These are phyloP conservation scores for Hyles lineata DNA, from an alignment of 2,888 invertebrate species.

Conservation along the genomic window DNA sequence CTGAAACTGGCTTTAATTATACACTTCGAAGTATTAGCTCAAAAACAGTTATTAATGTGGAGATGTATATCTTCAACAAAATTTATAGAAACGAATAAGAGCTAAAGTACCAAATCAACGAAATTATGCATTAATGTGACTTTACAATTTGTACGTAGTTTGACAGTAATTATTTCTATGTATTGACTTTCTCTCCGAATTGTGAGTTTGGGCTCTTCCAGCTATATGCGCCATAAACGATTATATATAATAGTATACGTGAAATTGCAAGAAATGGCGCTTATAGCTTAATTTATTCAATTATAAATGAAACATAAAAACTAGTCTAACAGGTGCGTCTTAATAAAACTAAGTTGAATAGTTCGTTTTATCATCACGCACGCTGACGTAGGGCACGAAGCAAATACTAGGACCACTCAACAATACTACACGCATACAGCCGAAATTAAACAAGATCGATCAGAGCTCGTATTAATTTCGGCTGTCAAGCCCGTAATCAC, in stretches of 20 bases:
- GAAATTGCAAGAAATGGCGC: not conserved
- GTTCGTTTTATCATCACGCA: slow-evolving; percentile 25
- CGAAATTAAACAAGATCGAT: too few species aligned
- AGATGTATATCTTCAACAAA: not conserved
- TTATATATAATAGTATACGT: not conserved
- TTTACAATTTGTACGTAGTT: not conserved
- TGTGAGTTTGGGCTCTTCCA: slow-evolving; percentile 17
- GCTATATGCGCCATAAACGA: not conserved
- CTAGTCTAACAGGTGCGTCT: slow-evolving; percentile 32
- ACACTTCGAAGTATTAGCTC: too few species aligned
- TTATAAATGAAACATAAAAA: slow-evolving; percentile 24
- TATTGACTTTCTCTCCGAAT: not conserved
- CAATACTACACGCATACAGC: too few species aligned
- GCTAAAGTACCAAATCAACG: not conserved
- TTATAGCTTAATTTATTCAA: slow-evolving; percentile 17
- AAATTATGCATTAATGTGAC: not conserved
- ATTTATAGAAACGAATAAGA: not conserved
- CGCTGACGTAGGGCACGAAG: slow-evolving; percentile 7
- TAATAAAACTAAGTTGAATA: slow-evolving; percentile 13
- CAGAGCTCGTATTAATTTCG: too few species aligned
- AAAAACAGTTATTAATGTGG: not conserved
- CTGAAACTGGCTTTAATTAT: not conserved
- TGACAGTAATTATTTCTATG: not conserved
- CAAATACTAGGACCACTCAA: slow-evolving; percentile 16
- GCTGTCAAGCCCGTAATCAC: too few species aligned